These are phyloP conservation scores for Palythoa grandis DNA, from an alignment of 92 coral and sea anemone species.

Conservation along the genomic window DNA sequence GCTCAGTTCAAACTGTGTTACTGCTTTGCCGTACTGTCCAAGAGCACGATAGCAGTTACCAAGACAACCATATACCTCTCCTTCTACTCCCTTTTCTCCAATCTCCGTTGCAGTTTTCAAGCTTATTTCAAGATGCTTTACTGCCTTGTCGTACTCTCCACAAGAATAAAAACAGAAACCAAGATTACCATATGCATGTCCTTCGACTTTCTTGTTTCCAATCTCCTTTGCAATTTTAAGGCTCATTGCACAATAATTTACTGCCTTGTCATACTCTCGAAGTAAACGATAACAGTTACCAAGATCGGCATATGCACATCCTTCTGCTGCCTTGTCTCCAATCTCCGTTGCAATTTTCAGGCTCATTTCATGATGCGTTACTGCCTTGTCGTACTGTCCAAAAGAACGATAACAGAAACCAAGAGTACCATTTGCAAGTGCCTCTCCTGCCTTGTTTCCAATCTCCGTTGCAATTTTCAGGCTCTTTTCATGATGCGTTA, in stretches of 20 bases:
- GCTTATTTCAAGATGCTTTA: not conserved
- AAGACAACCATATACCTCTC: not conserved
- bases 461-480: not conserved
- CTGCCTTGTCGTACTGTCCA: not conserved
- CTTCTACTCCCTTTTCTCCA: not conserved
- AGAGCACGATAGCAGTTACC: not conserved
- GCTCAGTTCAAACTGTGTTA: not conserved
- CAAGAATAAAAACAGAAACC: not conserved
- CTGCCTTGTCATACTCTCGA: not conserved
- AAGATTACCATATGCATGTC: not conserved
- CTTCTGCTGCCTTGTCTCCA: not conserved
- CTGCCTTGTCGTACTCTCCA: not conserved
- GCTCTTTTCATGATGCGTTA: not conserved
- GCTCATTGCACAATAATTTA: too few species aligned
- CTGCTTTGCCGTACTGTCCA: not conserved
- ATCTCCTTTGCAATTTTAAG: not conserved
- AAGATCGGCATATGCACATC: not conserved
- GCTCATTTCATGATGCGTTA: not conserved
- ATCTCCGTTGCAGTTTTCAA: not conserved
- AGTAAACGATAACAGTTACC: not conserved
- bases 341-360: not conserved
- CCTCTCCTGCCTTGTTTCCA: not conserved
- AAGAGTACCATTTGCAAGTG: not conserved
- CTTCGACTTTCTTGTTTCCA: not conserved
- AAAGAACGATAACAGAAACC: not conserved